phyloP scores from a whole-genome alignment of 2,888 invertebrate species.

The Dasypolia templi region DNA sequence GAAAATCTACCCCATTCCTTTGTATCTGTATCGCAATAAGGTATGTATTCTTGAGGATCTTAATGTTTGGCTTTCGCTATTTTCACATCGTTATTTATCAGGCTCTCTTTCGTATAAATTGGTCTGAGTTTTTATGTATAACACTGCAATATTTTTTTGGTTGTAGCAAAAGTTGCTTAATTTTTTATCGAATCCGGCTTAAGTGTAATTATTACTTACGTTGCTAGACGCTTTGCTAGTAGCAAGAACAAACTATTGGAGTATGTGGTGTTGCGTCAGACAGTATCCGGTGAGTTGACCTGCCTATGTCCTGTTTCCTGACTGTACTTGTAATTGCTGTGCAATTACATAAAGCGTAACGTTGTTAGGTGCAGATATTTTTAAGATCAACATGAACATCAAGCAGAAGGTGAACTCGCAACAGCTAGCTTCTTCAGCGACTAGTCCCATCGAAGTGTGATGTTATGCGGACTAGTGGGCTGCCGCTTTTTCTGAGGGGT shows the following conservation, averaged over 20 bases:
- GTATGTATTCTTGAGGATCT: not conserved
- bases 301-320: constrained; percentile 48
- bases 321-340: constrained; percentile 12
- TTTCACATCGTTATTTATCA: not conserved
- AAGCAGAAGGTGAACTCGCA: no score
- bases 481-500: no score
- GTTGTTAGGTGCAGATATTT: not conserved
- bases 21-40: not conserved
- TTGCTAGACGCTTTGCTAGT: not conserved
- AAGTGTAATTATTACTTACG: not conserved
- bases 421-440: no score
- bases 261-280: constrained; percentile 40
- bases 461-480: no score
- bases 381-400: not conserved
- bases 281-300: constrained; percentile 40
- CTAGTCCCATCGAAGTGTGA: no score
- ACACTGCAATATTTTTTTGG: not conserved
- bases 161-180: not conserved
- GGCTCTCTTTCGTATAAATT: not conserved
- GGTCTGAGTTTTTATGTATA: not conserved
- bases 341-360: constrained; percentile 11
- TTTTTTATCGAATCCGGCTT: not conserved
- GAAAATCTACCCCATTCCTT: not conserved
- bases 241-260: not conserved
- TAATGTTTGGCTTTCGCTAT: not conserved